Base-by-base conservation (phyloP, 2,888 invertebrate species). In the Torymus aiolomorphi region DNA sequence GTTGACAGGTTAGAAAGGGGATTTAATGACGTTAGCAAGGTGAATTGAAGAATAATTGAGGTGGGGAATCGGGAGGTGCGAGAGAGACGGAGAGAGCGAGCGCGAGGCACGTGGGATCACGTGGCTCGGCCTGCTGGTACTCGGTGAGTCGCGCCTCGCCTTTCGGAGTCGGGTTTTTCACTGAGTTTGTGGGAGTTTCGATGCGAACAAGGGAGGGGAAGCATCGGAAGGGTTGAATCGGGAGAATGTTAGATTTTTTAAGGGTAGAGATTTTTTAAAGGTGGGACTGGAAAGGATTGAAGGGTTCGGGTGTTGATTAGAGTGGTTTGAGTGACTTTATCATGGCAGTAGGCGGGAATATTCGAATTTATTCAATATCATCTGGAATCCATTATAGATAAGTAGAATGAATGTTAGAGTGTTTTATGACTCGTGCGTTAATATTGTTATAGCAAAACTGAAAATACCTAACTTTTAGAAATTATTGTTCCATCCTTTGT, bases 51-150 rank as follows among this genome's bases (percentile, higher is more conserved):
- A 13, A 54, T 18, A 11, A 0, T 42, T n/a, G 8, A n/a, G 57
- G 1, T 13, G n/a, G 2, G 16, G 13, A 66, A 75, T 42, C 13
- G 11, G 0, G 0, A 52, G 3, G 71, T 52, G 54, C 12, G 74
- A 80, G 12, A 75, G 66, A 65, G 82, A 82, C 31, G 84, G 56
- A 83, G 78, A 78, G 83, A 85, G 56, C 81, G 78, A 80, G 70
- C 56, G 67, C 70, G 59, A 83, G 84, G 88, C 88, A 88, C 88
- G 88, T 88, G 88, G 85, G 84, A 85, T 88, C 88, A 88, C 87
- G 88, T 88, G 88, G 85, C 83, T 76, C n/a, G 13, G 20, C 14
- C 8, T 75, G 54, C 18, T 51, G 49, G 49, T 18, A 80, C 74
- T 78, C 16, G 16, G 18, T 12, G 2, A 75, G 71, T 78, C 51